Evolutionary conservation across 1,140 invertebrate species (phyloP).

Genomic region (Zaprionus davidi): DNA sequence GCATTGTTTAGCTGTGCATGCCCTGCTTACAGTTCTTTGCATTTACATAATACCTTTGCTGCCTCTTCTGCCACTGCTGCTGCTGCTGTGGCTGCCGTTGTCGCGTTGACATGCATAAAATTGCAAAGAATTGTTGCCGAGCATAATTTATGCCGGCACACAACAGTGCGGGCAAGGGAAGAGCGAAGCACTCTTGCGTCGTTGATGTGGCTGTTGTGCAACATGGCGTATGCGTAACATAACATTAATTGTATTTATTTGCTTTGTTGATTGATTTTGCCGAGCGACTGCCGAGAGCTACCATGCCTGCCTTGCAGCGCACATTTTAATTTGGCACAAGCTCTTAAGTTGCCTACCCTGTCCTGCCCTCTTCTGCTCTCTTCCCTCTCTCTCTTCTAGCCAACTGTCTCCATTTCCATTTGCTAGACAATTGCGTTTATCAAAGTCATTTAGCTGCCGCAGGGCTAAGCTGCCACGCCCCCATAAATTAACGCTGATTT

Average conservation of each 20-base stretch:
- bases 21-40: neutral
- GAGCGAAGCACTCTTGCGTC: neutral
- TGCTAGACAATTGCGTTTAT: constrained; percentile 73
- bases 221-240: constrained; percentile 71
- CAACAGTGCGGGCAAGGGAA: neutral
- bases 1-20: neutral
- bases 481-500: constrained; percentile 77
- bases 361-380: neutral
- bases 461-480: constrained; percentile 56
- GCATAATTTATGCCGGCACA: constrained; percentile 56
- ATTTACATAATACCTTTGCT: constrained; percentile 24
- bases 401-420: constrained; percentile 29
- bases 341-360: neutral
- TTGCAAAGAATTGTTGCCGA: constrained; percentile 58
- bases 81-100: neutral
- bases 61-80: neutral
- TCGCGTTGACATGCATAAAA: constrained; percentile 71
- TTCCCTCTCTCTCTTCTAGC: neutral
- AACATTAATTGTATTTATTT: constrained; percentile 81
- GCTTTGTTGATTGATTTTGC: constrained; percentile 75
- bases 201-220: constrained; percentile 22
- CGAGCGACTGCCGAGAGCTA: constrained; percentile 1
- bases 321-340: constrained; percentile 39
- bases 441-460: constrained; percentile 69
- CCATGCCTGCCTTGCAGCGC: neutral